phyloP scores from a whole-genome alignment of 1,140 invertebrate genomes.

The Polypedilum pembai region DNA sequence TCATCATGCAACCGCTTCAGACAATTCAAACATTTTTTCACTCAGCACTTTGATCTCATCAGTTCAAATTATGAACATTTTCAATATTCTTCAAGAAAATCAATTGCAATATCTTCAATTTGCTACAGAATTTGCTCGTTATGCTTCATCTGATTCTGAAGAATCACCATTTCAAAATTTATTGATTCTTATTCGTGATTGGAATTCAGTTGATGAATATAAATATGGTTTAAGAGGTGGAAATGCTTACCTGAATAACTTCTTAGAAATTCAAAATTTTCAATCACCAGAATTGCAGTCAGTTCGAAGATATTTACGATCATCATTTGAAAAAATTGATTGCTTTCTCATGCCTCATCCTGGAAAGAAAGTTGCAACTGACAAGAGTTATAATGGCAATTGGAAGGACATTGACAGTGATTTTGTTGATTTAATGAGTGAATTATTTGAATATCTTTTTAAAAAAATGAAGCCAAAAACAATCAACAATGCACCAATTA shows the following conservation, averaged over 20 bases:
- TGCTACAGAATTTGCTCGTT: constrained; percentile 31
- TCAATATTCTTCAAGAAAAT: constrained; percentile 50
- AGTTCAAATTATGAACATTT: constrained; percentile 50
- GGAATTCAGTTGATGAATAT: not conserved
- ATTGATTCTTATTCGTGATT: constrained; percentile 39
- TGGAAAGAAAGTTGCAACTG: not conserved
- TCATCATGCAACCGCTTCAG: constrained; percentile 51
- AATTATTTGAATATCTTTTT: not conserved
- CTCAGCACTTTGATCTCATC: constrained; percentile 45
- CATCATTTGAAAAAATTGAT: constrained; percentile 10
- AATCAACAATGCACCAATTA: not conserved
- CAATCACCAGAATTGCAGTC: not conserved
- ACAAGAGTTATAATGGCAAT: not conserved
- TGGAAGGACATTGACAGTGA: not conserved
- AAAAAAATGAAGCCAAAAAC: not conserved
- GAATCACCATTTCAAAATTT: constrained; percentile 30
- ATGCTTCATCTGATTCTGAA: not conserved
- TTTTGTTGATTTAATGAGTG: not conserved
- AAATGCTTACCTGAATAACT: not conserved
- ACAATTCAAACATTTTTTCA: constrained; percentile 59
- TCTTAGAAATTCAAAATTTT: not conserved
- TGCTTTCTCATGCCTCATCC: constrained; percentile 20
- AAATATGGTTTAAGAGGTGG: constrained; percentile 21
- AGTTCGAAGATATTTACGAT: not conserved
- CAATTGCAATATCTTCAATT: constrained; percentile 51